Evolutionary conservation across 2,888 invertebrate genomes (phyloP).

Genomic region (Phasia obesa): DNA sequence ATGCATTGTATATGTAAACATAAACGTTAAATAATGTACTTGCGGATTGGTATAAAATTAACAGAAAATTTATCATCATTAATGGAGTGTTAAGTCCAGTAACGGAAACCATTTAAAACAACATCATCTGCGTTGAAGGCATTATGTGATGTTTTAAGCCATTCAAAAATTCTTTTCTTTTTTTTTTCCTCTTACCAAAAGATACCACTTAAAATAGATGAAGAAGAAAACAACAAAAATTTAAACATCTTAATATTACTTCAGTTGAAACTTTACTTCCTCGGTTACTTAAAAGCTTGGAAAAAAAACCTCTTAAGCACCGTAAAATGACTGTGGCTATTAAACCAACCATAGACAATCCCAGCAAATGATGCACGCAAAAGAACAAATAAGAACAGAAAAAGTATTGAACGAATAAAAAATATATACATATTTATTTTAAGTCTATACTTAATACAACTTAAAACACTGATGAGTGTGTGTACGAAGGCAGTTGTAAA

Average conservation of each 20-base stretch:
- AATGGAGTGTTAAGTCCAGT: conserved; percentile 50
- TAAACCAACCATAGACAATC: conserved; percentile 34
- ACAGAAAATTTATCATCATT: conserved; percentile 60
- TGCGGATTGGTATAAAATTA: conserved; percentile 39
- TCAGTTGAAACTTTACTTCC: conserved; percentile 38
- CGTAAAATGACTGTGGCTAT: conserved; percentile 28
- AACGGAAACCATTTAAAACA: conserved; percentile 53
- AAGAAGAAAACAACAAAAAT: conserved; percentile 4
- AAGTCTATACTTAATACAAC: conserved; percentile 1
- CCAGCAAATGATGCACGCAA: conserved; percentile 50
- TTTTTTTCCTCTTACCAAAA: not conserved
- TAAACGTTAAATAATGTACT: conserved; percentile 1
- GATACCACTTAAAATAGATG: conserved; percentile 29
- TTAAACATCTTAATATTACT: conserved; percentile 40
- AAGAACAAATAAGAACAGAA: conserved; percentile 21
- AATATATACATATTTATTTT: conserved; percentile 9
- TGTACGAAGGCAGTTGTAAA: not conserved
- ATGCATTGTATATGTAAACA: not conserved
- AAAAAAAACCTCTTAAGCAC: conserved; percentile 31
- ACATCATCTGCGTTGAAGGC: conserved; percentile 26
- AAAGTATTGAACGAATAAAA: conserved; percentile 11
- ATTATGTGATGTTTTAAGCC: not conserved
- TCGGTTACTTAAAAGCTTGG: conserved; percentile 19
- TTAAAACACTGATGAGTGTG: not conserved
- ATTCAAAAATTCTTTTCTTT: not conserved